Evolutionary conservation across 2,797 vertebrate genomes (phyloP).

Genomic region (Cheracebus regulus): DNA sequence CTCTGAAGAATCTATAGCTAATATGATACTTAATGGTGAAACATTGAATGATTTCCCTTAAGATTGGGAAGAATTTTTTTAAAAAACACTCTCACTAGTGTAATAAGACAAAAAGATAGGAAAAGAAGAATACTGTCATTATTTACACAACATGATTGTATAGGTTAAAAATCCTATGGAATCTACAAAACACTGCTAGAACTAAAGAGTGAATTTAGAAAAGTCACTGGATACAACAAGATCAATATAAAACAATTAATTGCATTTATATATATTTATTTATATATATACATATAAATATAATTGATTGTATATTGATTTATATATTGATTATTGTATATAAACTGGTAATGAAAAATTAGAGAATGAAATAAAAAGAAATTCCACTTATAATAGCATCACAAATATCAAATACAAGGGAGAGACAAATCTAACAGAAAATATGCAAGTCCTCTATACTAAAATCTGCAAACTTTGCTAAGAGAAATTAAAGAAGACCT

Average conservation of each 20-base stretch:
- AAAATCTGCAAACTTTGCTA: background rate
- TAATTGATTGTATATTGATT: background rate
- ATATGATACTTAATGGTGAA: slow-evolving; percentile 39
- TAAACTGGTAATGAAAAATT: slow-evolving; percentile 1
- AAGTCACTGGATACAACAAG: slow-evolving; percentile 20
- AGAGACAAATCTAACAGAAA: slow-evolving; percentile 27
- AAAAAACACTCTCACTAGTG: slow-evolving; percentile 1
- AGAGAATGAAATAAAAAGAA: slow-evolving; percentile 11
- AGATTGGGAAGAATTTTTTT: slow-evolving; percentile 14
- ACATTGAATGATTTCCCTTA: background rate
- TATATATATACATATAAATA: background rate
- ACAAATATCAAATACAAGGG: slow-evolving; percentile 4
- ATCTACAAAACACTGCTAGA: slow-evolving; percentile 35
- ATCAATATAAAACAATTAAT: slow-evolving; percentile 23
- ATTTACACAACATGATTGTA: background rate
- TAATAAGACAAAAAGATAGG: background rate
- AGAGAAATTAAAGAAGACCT: slow-evolving; percentile 24
- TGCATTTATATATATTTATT: background rate
- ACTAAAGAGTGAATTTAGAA: slow-evolving; percentile 36
- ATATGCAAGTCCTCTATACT: background rate
- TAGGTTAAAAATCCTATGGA: slow-evolving; percentile 33
- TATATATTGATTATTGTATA: background rate
- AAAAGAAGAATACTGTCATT: slow-evolving; percentile 3
- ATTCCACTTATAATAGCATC: slow-evolving; percentile 19
- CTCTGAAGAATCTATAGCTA: slow-evolving; percentile 31